These are phyloP conservation scores for Omphaloscelis lunosa DNA, from an alignment of 2,888 invertebrate species.

Conservation along the genomic window DNA sequence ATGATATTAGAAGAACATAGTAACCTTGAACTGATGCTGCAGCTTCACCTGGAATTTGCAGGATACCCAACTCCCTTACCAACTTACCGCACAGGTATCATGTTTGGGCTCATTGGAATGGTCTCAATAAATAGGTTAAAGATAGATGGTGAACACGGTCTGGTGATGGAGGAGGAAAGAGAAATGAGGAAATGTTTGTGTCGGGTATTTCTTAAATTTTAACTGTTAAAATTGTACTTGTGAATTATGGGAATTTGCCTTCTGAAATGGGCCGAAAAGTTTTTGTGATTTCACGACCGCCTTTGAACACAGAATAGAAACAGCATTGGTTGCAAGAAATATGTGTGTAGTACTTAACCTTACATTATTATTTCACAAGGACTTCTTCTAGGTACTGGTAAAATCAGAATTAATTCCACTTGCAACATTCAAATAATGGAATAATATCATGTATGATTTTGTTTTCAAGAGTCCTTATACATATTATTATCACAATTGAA, in stretches of 20 bases:
- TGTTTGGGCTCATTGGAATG: too few relatives aligned
- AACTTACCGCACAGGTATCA: too few relatives aligned
- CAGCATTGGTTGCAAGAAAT: not conserved
- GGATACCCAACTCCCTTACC: too few relatives aligned
- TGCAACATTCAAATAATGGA: constrained; percentile 15
- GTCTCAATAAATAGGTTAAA: too few relatives aligned
- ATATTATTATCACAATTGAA: constrained; percentile 2
- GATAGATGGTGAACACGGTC: too few relatives aligned
- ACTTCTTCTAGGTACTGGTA: not conserved
- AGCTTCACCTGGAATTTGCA: too few relatives aligned
- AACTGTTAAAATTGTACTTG: too few relatives aligned
- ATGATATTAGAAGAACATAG: too few relatives aligned
- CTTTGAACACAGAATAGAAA: not conserved
- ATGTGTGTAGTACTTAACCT: not conserved
- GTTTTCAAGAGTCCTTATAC: not conserved
- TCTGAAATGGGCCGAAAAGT: not conserved
- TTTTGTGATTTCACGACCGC: not conserved
- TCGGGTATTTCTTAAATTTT: too few relatives aligned
- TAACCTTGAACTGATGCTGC: too few relatives aligned
- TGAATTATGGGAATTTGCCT: not conserved
- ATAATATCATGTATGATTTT: not conserved
- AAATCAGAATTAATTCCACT: not conserved
- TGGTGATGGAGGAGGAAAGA: too few relatives aligned
- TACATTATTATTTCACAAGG: not conserved
- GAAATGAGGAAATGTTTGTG: too few relatives aligned